phyloP scores from a whole-genome alignment of 1,140 invertebrate species.

The Lucilia sericata region DNA sequence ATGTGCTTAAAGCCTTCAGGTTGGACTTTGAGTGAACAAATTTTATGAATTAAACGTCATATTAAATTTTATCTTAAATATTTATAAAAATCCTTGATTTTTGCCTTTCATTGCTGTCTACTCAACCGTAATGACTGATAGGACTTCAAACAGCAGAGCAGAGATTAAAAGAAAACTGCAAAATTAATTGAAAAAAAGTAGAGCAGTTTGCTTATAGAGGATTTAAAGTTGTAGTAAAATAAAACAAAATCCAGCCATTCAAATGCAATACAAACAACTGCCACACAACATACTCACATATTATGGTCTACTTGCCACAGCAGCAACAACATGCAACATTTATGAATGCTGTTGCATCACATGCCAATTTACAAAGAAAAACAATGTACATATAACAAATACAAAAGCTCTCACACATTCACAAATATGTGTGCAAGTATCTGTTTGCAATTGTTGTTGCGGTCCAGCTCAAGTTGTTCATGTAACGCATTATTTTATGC shows the following conservation, averaged over 20 bases:
- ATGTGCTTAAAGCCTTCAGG: no score
- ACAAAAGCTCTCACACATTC: background rate
- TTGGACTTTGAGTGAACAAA: no score
- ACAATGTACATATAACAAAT: constrained; percentile 9
- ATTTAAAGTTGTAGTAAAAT: background rate
- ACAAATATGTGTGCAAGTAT: background rate
- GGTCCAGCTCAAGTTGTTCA: background rate
- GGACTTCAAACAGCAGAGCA: background rate
- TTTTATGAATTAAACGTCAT: no score
- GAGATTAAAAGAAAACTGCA: background rate
- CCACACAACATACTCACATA: no score
- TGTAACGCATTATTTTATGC: background rate
- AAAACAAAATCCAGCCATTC: background rate
- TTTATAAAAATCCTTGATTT: no score
- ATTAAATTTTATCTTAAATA: no score
- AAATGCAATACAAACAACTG: background rate
- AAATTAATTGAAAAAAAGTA: constrained; percentile 11
- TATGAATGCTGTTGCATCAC: constrained; percentile 9
- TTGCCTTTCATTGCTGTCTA: background rate
- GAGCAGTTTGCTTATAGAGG: background rate
- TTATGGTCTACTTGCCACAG: no score
- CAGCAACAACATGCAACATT: background rate
- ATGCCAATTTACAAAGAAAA: background rate
- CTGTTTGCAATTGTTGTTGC: background rate
- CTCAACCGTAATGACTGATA: constrained; percentile 17